Evolutionary conservation across 1,140 invertebrate genomes (phyloP).

Genomic region (Drosophila azteca): DNA sequence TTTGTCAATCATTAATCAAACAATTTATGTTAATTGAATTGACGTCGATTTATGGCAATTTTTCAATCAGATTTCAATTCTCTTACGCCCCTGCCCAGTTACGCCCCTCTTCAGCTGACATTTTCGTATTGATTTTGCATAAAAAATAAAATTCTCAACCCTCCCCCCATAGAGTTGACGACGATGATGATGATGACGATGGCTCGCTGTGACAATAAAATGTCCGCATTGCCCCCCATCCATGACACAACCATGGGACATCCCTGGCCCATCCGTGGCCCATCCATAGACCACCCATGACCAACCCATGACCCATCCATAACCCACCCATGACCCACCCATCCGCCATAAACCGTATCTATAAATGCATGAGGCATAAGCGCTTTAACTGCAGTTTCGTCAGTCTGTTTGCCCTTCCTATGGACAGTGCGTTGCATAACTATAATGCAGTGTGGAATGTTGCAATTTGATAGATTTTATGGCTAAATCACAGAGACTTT

Average conservation of each 20-base stretch:
- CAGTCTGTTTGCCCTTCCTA: slow-evolving; percentile 5
- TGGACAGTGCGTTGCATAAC: slow-evolving; percentile 45
- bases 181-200: slow-evolving; percentile 23
- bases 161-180: slow-evolving; percentile 4
- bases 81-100: background rate
- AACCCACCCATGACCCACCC: background rate
- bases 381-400: slow-evolving; percentile 41
- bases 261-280: too few species aligned
- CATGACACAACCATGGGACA: background rate
- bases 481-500: background rate
- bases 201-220: slow-evolving; percentile 53
- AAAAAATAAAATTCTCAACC: slow-evolving; percentile 40
- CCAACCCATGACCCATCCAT: too few species aligned
- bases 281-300: too few species aligned
- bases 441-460: slow-evolving; percentile 13
- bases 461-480: slow-evolving; percentile 8
- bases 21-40: slow-evolving; percentile 80
- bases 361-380: slow-evolving; percentile 39
- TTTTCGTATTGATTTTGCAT: slow-evolving; percentile 58
- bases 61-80: slow-evolving; percentile 61
- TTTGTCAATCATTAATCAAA: slow-evolving; percentile 76
- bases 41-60: slow-evolving; percentile 75
- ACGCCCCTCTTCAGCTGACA: slow-evolving; percentile 23
- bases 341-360: slow-evolving; percentile 36
- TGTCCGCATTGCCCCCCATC: slow-evolving; percentile 56